phyloP scores from a whole-genome alignment of 2,888 invertebrate species.

The Cyrtodaria siliqua region DNA sequence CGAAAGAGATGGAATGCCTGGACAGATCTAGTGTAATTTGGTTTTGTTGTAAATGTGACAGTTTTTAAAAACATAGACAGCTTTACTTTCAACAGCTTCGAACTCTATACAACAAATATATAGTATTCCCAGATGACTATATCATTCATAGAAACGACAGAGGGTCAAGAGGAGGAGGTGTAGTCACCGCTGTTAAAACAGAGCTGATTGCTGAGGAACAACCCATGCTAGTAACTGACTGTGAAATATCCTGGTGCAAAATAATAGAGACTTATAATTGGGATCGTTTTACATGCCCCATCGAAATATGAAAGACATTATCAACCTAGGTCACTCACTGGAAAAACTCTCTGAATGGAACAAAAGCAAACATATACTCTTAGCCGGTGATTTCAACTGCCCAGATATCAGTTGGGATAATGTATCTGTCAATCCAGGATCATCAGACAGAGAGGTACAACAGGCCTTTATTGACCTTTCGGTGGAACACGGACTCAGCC shows the following conservation, averaged over 20 bases:
- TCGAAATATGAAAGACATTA: conserved; percentile 11
- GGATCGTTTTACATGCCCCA: conserved; percentile 50
- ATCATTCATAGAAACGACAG: conserved; percentile 22
- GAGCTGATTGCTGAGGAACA: conserved; percentile 10
- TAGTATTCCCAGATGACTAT: conserved; percentile 26
- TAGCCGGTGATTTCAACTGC: conserved; percentile 52
- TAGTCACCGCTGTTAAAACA: conserved; percentile 18
- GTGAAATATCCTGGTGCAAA: conserved; percentile 39
- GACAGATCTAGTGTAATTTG: conserved; percentile 1
- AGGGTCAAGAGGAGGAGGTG: conserved; percentile 20
- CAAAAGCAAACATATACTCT: conserved; percentile 27
- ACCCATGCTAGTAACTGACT: conserved; percentile 29
- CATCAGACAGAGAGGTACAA: conserved; percentile 33
- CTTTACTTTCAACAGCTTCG: conserved; percentile 42
- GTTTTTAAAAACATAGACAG: conserved; percentile 17
- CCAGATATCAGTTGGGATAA: conserved; percentile 41
- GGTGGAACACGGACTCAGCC: conserved; percentile 31
- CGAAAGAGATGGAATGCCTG: background rate
- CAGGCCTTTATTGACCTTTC: conserved; percentile 42
- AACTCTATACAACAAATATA: conserved; percentile 19
- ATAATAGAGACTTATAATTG: conserved; percentile 21
- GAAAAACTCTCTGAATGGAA: background rate
- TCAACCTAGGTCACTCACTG: conserved; percentile 19
- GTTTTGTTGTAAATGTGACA: conserved; percentile 1
- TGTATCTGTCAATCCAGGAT: conserved; percentile 10